Evolutionary conservation across 1,140 invertebrate genomes (phyloP), one percentile per base, ranked within the genome.

Genomic region (Sipha flava): DNA sequence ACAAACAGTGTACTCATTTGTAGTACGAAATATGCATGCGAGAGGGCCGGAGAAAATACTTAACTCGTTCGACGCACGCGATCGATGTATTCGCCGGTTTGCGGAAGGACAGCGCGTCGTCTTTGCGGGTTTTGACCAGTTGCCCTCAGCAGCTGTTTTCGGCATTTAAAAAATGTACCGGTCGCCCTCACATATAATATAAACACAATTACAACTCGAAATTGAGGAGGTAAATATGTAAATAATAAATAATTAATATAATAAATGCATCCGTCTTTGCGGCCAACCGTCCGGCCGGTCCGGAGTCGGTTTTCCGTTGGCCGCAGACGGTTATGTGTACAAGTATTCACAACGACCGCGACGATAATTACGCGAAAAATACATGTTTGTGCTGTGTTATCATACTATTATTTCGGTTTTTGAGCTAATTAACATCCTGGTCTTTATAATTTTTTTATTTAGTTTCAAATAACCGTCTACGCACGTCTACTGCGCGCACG

Each of bases 391-490:
- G 26, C 54, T 16, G 23, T 59, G 29, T 52, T 52, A 54, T 59
- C 31, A n/a, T n/a, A 59, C 31, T 31, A 31, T 31, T 59, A 21
- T 62, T 62, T 62, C 31, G 59, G 66, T 70, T 47, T 16, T 72
- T 49, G 14, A 31, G 68, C 68, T 49, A 72, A 72, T 72, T 72
- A 72, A 52, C 68, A 72, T 72, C 68, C 68, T 72, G 68, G 45
- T 72, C 45, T 72, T 72, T 72, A 49, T 72, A 29, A 14, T 49
- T 43, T 72, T 29, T 18, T 52, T 9, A 5, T 52, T 4, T 18
- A 52, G 21, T n/a, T n/a, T n/a, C n/a, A n/a, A n/a, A n/a, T n/a
- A n/a, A n/a, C 9, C 16, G 34, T 34, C 3, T 1, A 43, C 40
- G 40, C n/a, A n/a, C 3, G 40, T 43, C 1, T 43, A 43, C 3